Conservation (phyloP, 2,888 invertebrate genomes). For the Cephus pygmeus region DNA sequence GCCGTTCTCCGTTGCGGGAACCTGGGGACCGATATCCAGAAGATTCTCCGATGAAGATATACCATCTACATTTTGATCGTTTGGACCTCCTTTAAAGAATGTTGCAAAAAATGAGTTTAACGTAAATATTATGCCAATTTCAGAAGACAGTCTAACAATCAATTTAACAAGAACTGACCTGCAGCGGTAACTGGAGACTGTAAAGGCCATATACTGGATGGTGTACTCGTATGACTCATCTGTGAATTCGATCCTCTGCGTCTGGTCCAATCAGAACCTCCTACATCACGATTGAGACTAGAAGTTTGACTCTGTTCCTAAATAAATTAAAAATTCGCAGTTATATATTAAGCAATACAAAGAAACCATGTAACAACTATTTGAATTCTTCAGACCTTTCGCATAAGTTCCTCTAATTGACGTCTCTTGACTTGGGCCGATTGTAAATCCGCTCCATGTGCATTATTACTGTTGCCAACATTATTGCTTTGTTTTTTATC, state of each 20-base stretch:
- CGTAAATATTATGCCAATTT: neutral
- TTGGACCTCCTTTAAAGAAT: constrained; percentile 36
- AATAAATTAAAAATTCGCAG: neutral
- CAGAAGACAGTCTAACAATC: neutral
- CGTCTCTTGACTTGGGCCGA: constrained; percentile 71
- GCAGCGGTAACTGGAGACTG: constrained; percentile 29
- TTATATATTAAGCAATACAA: neutral
- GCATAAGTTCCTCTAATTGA: constrained; percentile 75
- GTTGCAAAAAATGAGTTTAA: neutral
- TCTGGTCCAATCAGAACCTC: constrained; percentile 49
- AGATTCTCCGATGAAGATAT: constrained; percentile 54
- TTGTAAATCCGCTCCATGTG: constrained; percentile 57
- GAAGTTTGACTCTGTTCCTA: constrained; percentile 51
- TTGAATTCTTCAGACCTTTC: constrained; percentile 65
- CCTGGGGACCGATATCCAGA: constrained; percentile 53
- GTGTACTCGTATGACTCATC: constrained; percentile 52
- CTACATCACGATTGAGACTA: constrained; percentile 48
- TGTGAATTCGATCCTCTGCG: constrained; percentile 55
- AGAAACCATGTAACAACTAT: neutral
- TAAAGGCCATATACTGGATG: constrained; percentile 55
- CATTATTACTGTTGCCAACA: constrained; percentile 37
- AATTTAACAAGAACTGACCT: constrained; percentile 35
- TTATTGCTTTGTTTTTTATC: constrained; percentile 54
- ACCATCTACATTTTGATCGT: constrained; percentile 50
- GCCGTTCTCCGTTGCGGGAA: constrained; percentile 48